These are phyloP conservation scores for Antheraea mylitta DNA, from an alignment of 1,140 invertebrate genomes.

Conservation along the genomic window DNA sequence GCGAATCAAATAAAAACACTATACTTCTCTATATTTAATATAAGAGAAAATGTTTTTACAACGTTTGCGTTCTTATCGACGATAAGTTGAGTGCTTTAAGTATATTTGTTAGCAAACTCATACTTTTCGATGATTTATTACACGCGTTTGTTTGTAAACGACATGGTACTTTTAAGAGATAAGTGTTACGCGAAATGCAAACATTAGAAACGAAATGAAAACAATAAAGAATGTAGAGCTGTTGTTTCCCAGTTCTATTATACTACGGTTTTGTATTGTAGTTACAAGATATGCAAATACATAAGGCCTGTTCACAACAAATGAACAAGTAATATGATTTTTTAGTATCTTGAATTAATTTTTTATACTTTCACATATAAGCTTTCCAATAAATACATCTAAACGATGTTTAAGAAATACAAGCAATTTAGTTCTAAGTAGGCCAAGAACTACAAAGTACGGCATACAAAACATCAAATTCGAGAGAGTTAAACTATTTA, in stretches of 20 bases:
- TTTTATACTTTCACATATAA: too few relatives aligned
- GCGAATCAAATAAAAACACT: too few relatives aligned
- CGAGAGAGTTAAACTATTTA: too few relatives aligned
- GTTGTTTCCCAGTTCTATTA: neutral
- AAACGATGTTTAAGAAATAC: too few relatives aligned
- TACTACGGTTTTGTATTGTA: neutral
- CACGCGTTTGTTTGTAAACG: slow-evolving; percentile 2
- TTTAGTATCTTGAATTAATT: too few relatives aligned
- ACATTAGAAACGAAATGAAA: slow-evolving; percentile 2
- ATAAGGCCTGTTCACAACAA: too few relatives aligned
- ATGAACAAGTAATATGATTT: too few relatives aligned
- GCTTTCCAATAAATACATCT: too few relatives aligned
- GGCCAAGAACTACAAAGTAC: too few relatives aligned
- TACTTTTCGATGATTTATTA: neutral
- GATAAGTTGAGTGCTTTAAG: neutral
- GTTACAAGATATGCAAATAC: neutral
- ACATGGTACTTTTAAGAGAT: neutral
- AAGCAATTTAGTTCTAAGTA: too few relatives aligned
- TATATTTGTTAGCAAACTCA: neutral
- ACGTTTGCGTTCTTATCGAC: neutral
- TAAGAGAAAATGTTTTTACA: neutral
- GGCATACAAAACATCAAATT: too few relatives aligned
- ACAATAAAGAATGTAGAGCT: neutral
- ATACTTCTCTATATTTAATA: too few relatives aligned
- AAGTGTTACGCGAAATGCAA: slow-evolving; percentile 3